Conservation (phyloP, 2,888 invertebrate genomes). For the Rhamnusium bicolor region DNA sequence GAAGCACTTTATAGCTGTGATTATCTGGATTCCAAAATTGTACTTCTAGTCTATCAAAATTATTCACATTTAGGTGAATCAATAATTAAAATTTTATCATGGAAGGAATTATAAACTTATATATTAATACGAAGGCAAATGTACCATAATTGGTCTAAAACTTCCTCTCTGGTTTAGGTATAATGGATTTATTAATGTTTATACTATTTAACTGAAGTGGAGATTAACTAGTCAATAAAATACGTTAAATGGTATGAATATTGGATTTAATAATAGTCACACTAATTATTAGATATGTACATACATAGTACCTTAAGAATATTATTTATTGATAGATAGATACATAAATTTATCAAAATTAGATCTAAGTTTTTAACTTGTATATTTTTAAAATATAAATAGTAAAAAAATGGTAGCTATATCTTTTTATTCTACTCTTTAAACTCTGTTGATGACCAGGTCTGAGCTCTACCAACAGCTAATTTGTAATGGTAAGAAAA, state of each 20-base stretch:
- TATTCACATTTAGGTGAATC: not conserved
- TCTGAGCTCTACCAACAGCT: too few relatives aligned
- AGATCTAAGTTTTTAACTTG: conserved; percentile 16
- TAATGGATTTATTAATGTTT: conserved; percentile 16
- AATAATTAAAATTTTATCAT: not conserved
- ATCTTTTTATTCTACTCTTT: too few relatives aligned
- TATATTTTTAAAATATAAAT: conserved; percentile 17
- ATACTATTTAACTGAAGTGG: conserved; percentile 26
- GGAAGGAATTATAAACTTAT: not conserved
- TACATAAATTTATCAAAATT: conserved; percentile 5
- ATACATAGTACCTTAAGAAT: conserved; percentile 22
- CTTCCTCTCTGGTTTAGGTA: conserved; percentile 26
- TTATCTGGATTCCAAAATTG: too few relatives aligned
- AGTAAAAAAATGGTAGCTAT: not conserved
- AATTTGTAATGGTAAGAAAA: too few relatives aligned
- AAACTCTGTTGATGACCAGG: too few relatives aligned
- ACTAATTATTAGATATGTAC: conserved; percentile 22
- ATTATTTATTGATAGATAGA: conserved; percentile 30
- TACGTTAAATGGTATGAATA: conserved; percentile 34
- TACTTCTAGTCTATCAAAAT: too few relatives aligned
- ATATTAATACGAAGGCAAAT: conserved; percentile 29
- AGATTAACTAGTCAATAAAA: conserved; percentile 32
- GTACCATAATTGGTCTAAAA: conserved; percentile 15
- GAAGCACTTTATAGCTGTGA: too few relatives aligned
- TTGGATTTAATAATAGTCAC: conserved; percentile 2